Evolutionary conservation across 1,140 invertebrate genomes (phyloP), one percentile per base, ranked within the genome.

Genomic region (Trypoxylus dichotomus): DNA sequence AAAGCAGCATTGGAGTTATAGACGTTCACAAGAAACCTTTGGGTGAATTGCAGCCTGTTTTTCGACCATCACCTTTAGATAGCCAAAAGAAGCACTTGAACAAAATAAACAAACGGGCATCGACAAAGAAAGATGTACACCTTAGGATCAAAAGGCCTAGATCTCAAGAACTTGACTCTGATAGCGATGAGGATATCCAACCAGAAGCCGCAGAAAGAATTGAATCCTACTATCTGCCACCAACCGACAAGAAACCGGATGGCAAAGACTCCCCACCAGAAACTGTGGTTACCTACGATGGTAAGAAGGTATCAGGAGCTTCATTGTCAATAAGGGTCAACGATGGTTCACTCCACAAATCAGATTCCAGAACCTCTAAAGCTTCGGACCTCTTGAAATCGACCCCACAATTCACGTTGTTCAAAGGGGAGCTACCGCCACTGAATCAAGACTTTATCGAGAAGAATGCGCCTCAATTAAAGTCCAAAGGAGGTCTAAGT

Each of bases 21-120:
- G 84, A 88, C 54, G 87, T 89, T 76, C 89, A 83, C 83, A 88
- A 82, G 58, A 86, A 89, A 41, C 83, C 84, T 8, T 90, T 89
- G 0, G 88, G 91, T 85, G 87, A 86, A 47, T 93, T 94, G 82
- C 92, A 93, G 82, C 92, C 92, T 0, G 92, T 94, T 86, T 94
- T 93, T 80, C 90, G 93, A 81, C 92, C 93, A 5, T 93, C 92
- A 6, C 91, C 91, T 2, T 87, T 88, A 0, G 91, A 92, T 80
- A 88, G 86, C 41, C 86, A 29, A 13, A 75, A 75, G 43, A 75
- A 75, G 43, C 32, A 75, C 74, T 6, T n/a, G 10, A 47, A 76
- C 19, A 75, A 78, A 78, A 78, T 41, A 15, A 7, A 41, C 37
- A 78, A 78, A 73, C 76, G 75, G 76, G 80, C 86, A 1, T 80